Evolutionary conservation across 37 sponge, comb jelly and placozoan species (phyloP), one percentile per base, ranked within the genome.

Genomic region (Petrosia ficiformis): DNA sequence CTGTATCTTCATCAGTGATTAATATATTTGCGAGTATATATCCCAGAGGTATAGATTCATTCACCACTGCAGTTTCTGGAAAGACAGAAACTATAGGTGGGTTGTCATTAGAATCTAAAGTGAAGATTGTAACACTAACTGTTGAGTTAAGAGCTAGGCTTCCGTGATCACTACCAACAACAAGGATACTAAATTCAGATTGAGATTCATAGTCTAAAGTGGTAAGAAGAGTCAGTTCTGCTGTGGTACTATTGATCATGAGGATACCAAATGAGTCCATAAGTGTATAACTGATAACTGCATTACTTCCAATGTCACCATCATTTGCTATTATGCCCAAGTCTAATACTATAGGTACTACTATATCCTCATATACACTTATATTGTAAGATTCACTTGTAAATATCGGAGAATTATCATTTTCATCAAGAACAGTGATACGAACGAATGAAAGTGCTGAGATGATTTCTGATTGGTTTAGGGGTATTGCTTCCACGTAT

Each of bases 401-500:
- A 43, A 94, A 94, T 35, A 64, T 69, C 32, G 95, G 95, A 25
- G 74, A 31, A 59, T 94, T 90, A 44, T 90, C 91, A 79, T 94
- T 94, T 21, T 87, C 42, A 72, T 90, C 95, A 22, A 72, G 58
- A 4, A 94, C 79, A 24, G 66, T 67, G 2, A 90, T 52, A 29
- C 35, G 30, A 0, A 94, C 70, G 16, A 57, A n/a, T 8, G 82
- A 69, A 24, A 2, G 19, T 5, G 70, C 40, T 25, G 65, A 10
- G 24, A 74, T 37, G 5, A 68, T 24, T n/a, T 33, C 59, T 30
- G 70, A 61, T n/a, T n/a, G n/a, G n/a, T n/a, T n/a, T n/a, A n/a
- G n/a, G n/a, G n/a, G n/a, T n/a, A n/a, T n/a, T 4, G 36, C 29
- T 4, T 82, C 88, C 6, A 16, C 54, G 14, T 19, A 19, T 48